Conservation (phyloP, 2,797 vertebrate genomes). For the Peromyscus nudipes region DNA sequence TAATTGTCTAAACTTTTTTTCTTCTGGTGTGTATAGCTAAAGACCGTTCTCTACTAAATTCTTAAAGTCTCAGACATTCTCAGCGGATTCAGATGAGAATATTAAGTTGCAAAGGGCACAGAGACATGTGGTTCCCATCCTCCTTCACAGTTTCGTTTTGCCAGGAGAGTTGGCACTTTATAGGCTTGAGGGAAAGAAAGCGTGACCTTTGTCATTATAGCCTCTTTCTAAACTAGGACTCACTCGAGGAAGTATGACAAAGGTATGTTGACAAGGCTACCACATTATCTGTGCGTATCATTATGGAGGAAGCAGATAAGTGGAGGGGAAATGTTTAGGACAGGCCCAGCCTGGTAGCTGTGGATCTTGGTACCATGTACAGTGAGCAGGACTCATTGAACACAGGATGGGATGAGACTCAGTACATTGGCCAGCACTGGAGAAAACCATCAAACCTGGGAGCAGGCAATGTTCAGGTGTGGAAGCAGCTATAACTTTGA, state of each 20-base stretch:
- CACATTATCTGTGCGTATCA: background rate
- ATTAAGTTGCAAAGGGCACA: background rate
- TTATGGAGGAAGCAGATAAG: background rate
- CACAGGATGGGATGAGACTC: background rate
- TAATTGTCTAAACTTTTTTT: background rate
- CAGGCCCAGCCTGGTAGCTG: background rate
- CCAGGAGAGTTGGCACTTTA: background rate
- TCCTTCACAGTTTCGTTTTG: background rate
- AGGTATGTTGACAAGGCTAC: background rate
- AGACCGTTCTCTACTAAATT: background rate
- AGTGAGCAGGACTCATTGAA: background rate
- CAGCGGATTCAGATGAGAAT: background rate
- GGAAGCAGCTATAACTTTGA: background rate
- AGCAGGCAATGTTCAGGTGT: background rate
- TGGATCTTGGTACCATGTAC: background rate
- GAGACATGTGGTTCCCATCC: background rate
- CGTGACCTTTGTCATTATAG: background rate
- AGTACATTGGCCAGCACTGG: rapidly evolving
- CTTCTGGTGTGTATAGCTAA: background rate
- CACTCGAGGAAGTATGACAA: background rate
- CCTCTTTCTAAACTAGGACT: background rate
- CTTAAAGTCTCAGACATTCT: background rate
- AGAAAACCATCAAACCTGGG: background rate
- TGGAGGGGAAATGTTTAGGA: background rate
- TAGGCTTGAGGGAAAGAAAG: background rate